phyloP scores from a whole-genome alignment of 2,113 vertebrate species.

The Corythornis cristatus region DNA sequence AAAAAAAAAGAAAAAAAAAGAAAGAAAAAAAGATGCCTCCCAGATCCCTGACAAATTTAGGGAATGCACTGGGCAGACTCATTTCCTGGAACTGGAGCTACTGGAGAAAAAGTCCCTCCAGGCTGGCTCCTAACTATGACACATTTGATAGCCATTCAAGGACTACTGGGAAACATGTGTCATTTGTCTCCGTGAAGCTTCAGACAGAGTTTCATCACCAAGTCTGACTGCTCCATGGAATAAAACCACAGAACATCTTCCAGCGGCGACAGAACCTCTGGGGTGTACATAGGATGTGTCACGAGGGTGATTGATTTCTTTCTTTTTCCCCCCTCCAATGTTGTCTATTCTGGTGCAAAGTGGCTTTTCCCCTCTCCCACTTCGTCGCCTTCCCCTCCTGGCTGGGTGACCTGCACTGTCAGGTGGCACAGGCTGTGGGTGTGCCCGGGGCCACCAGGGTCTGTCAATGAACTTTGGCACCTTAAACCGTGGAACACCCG shows the following conservation, averaged over 20 bases:
- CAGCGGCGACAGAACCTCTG: neutral
- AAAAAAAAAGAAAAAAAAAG: too few species aligned
- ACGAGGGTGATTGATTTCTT: neutral
- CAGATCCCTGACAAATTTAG: neutral
- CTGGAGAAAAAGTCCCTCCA: slow-evolving; percentile 38
- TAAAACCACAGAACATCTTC: neutral
- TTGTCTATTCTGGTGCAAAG: neutral
- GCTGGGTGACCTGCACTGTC: neutral
- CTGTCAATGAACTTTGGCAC: slow-evolving; percentile 60
- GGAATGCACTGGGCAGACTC: neutral
- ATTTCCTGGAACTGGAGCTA: slow-evolving; percentile 41
- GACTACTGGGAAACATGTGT: slow-evolving; percentile 42
- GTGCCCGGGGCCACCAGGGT: neutral
- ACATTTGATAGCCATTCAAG: slow-evolving; percentile 64
- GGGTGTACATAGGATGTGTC: neutral
- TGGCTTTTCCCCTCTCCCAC: neutral
- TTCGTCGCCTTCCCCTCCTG: neutral
- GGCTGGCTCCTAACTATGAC: slow-evolving; percentile 61
- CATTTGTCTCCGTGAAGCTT: neutral
- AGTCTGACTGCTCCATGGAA: neutral
- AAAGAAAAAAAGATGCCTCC: neutral
- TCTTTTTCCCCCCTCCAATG: neutral
- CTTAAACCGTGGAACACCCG: slow-evolving; percentile 38
- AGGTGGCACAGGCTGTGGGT: neutral
- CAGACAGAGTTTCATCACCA: slow-evolving; percentile 59